Base-by-base conservation (phyloP, 1,140 invertebrate species). In the Danaus melanippus region DNA sequence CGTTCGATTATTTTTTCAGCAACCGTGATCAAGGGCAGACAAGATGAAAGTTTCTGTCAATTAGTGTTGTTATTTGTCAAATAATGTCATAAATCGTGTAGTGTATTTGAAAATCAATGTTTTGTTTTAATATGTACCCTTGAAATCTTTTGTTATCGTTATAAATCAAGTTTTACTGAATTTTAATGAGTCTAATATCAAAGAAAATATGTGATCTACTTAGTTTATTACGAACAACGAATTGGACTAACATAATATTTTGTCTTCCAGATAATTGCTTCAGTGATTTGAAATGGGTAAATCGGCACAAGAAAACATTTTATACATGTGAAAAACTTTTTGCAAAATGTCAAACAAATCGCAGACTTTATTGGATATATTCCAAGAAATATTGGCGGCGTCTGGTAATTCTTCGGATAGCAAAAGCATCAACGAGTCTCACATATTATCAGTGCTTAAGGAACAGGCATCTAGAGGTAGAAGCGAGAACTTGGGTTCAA, bases 291-390 rank as follows among this genome's bases (percentile, higher is more conserved):
- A 49, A 46, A 58, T 53, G 56, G 50, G 8, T 12, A 9, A 49
- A 44, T 49, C 10, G 45, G 44, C 43, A 15, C 43, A 32, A 45
- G 12, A 49, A 42, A 15, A 50, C 32, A 44, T 10, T 12, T 10
- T 10, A 10, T 44, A 21, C 9, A 12, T 45, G 2, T 53, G 52
- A 46, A 45, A 12, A 44, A 9, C 11, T 15, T 21, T 39, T 47
- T 9, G 12, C 55, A 84, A 74, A 50, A 85, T 85, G 82, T 58
- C 78, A 39, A 82, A 81, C 67, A 73, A 77, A 63, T 76, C 80
- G 43, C 79, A 82, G 47, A 78, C 64, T 8, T 60, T 84, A 41
- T 64, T 79, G 64, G 75, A 81, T 43, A 84, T 85, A 56, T 85
- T 85, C 66, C 76, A 85, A 65, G 76, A 78, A 55, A 82, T 85